Evolutionary conservation across 2,113 vertebrate genomes (phyloP).

Genomic region (Melanotaenia duboulayi): DNA sequence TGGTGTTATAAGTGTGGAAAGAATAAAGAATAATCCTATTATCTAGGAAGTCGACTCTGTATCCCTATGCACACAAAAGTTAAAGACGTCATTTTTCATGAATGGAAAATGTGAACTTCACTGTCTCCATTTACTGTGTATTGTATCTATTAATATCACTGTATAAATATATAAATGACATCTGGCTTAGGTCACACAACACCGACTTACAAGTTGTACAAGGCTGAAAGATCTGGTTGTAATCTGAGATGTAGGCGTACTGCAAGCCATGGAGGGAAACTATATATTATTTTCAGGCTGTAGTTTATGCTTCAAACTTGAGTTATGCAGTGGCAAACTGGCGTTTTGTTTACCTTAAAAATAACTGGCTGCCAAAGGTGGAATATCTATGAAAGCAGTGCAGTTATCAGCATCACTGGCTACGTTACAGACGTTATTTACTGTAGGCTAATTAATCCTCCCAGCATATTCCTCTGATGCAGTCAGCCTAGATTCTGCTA

Average conservation of each 20-base stretch:
- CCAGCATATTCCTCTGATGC: not conserved
- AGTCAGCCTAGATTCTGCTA: too few species aligned
- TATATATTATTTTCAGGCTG: not conserved
- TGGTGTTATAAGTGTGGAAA: too few species aligned
- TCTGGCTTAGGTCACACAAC: not conserved
- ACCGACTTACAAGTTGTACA: not conserved
- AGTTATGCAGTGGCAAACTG: not conserved
- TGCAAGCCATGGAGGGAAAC: too few species aligned
- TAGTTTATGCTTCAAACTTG: not conserved
- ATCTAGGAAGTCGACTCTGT: not conserved
- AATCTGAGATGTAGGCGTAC: constrained; percentile 43
- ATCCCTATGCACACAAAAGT: not conserved
- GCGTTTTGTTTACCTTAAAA: not conserved
- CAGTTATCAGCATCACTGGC: not conserved
- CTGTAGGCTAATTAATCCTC: not conserved
- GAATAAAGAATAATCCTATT: too few species aligned
- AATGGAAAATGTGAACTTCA: not conserved
- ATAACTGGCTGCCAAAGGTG: not conserved
- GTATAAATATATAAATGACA: not conserved
- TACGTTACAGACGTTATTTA: not conserved
- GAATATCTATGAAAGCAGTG: not conserved
- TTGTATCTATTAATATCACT: not conserved
- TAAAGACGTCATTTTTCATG: not conserved
- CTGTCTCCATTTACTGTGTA: not conserved
- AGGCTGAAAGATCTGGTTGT: constrained; percentile 39